These are phyloP conservation scores for Craniophora ligustri DNA, from an alignment of 2,888 invertebrate species.

Conservation along the genomic window DNA sequence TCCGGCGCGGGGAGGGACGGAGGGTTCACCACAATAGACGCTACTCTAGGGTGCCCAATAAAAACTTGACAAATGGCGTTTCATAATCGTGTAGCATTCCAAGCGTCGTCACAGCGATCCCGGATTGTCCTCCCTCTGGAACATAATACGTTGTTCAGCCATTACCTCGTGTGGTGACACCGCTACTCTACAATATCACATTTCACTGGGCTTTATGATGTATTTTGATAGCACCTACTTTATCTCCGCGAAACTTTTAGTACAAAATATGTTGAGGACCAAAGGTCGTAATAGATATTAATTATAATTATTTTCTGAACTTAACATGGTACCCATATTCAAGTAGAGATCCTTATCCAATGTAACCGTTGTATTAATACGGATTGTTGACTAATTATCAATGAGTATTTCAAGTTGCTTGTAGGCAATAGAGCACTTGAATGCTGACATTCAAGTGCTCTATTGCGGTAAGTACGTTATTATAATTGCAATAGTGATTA, in stretches of 20 bases:
- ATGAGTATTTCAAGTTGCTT: no score
- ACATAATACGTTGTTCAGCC: conserved; percentile 71
- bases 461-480: conserved; percentile 27
- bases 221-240: no score
- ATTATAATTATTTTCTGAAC: neutral
- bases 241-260: no score
- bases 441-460: no score
- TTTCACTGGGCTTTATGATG: conserved; percentile 19
- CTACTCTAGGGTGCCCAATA: conserved; percentile 84
- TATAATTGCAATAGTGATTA: conserved; percentile 22
- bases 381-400: no score
- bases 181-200: conserved; percentile 40
- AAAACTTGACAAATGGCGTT: conserved; percentile 89
- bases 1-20: conserved; percentile 62
- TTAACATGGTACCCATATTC: neutral
- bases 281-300: no score
- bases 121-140: conserved; percentile 74
- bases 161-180: conserved; percentile 59
- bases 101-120: conserved; percentile 77
- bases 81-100: conserved; percentile 87
- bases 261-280: no score
- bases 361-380: conserved; percentile 12
- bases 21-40: conserved; percentile 75
- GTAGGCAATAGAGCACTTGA: no score
- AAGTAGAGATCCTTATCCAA: conserved; percentile 7